Evolutionary conservation across 2,113 vertebrate species (phyloP).

Genomic region (Heliornis fulica): DNA sequence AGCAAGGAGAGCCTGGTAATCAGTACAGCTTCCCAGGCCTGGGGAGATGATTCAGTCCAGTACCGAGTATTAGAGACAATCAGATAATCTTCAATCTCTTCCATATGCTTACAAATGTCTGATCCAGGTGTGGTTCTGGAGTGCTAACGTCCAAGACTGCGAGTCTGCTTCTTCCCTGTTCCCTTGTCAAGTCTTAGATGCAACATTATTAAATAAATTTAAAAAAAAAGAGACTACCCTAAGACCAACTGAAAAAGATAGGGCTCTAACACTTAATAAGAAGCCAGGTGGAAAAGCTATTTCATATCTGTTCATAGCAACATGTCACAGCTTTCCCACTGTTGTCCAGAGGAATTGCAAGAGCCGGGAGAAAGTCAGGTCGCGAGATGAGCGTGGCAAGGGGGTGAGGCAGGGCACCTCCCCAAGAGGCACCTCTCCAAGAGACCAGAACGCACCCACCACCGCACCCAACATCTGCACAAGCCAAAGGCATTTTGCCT

Average conservation of each 20-base stretch:
- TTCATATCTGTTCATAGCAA: neutral
- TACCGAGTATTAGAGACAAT: neutral
- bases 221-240: neutral
- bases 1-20: neutral
- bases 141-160: neutral
- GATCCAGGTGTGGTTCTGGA: conserved; percentile 8
- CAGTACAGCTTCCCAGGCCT: neutral
- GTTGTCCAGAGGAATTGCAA: neutral
- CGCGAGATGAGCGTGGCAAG: neutral
- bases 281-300: conserved; percentile 44
- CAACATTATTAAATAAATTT: neutral
- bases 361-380: neutral
- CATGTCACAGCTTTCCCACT: neutral
- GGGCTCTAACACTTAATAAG: conserved; percentile 43
- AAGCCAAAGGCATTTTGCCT: neutral
- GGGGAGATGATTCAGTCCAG: neutral
- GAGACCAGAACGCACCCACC: neutral
- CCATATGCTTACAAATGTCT: neutral
- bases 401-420: neutral
- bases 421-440: too few species aligned
- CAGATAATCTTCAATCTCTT: conserved; percentile 1
- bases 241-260: conserved; percentile 15
- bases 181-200: neutral
- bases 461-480: neutral
- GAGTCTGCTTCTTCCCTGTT: neutral